Conservation (phyloP, 1,140 invertebrate species). For the Propsilocerus akamusi region DNA sequence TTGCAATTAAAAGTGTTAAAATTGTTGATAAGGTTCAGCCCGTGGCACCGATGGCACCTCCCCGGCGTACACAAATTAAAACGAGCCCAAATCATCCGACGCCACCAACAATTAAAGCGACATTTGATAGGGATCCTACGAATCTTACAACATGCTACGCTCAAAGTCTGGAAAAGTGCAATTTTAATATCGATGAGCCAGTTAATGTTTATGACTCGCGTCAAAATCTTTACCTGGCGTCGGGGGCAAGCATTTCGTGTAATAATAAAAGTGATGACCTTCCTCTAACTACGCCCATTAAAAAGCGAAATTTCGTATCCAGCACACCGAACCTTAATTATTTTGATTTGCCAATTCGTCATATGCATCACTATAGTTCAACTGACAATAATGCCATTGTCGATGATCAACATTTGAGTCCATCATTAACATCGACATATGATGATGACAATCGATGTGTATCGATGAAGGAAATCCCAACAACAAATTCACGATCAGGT, state of each 20-base stretch:
- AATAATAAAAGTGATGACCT: constrained; percentile 18
- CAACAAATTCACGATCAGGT: constrained; percentile 17
- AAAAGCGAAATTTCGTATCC: constrained; percentile 28
- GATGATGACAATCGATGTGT: constrained; percentile 12
- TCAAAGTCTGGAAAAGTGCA: constrained; percentile 20
- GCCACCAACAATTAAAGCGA: constrained; percentile 12
- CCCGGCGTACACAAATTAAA: neutral
- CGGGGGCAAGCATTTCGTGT: constrained; percentile 6
- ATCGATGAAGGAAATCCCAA: constrained; percentile 32
- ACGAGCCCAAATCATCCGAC: constrained; percentile 9
- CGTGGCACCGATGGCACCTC: neutral
- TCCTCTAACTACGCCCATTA: constrained; percentile 21
- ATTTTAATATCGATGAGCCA: constrained; percentile 11
- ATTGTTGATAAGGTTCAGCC: neutral
- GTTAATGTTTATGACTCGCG: constrained; percentile 6
- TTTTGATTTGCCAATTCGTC: constrained; percentile 20
- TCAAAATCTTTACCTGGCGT: constrained; percentile 3
- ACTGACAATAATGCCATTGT: constrained; percentile 9
- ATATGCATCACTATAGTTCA: constrained; percentile 18
- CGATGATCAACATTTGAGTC: neutral
- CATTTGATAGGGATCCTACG: constrained; percentile 23
- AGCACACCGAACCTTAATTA: constrained; percentile 43
- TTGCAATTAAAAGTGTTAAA: neutral
- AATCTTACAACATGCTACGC: constrained; percentile 19
- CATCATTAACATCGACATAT: neutral